Evolutionary conservation across 1,140 invertebrate genomes (phyloP), one percentile per base, ranked within the genome.

Genomic region (Euwallacea similis): DNA sequence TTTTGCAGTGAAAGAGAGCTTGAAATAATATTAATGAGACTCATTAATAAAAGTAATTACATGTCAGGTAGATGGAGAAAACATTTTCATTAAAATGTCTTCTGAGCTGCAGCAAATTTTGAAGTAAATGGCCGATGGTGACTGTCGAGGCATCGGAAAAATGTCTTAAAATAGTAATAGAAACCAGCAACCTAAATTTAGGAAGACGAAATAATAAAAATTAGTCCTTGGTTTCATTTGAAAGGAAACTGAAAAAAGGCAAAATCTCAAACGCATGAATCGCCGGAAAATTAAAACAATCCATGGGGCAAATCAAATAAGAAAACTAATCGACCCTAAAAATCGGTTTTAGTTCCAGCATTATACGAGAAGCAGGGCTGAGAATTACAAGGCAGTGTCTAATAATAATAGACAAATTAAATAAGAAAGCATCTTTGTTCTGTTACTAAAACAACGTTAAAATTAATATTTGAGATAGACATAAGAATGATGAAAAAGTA

Each of bases 1-100:
- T n/a, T 43, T 43, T 65, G 53, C 50, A 47, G 33, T 63, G 42
- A 71, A 71, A 71, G 69, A 71, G 69, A 71, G 69, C 69, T 71
- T 71, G 69, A 71, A 65, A 71, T 55, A 47, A 61, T 53, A 7
- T 54, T 55, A 65, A 9, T 71, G 69, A 71, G 69, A 71, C 69
- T 71, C 69, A n/a, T 50, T 50, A 50, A 50, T 13, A 50, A 50
- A 50, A 50, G 13, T 13, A 50, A 50, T 11, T 13, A 10, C 9
- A 50, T 50, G 46, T 11, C 13, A 13, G 9, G 9, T 50, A 11
- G 9, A 10, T 50, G 9, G 46, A 2, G 9, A 50, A 10, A 50
- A 50, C 2, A 13, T 50, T 15, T 56, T 56, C 54, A 15, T 15
- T 13, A 56, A 56, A 9, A 56, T 15, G 54, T 16, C 2, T 33